A percentile compares a stretch with the other conserved stretches of the same genome.
Conservation (phyloP, 2,888 invertebrate species). For the Leucophenga maculata region DNA sequence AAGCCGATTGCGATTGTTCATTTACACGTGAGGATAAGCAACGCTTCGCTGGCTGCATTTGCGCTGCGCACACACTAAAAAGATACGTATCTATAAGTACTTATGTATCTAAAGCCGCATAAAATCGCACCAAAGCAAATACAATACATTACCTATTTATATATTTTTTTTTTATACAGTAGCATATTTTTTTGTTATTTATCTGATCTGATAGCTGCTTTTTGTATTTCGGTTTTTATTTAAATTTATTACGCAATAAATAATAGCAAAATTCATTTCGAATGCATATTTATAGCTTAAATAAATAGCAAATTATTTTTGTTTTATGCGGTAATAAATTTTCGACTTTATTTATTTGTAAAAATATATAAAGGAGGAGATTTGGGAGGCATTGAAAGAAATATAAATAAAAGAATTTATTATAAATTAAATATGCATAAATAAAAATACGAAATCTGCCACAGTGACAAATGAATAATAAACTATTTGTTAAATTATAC, state of each 20-base stretch:
- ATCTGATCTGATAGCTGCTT: background rate
- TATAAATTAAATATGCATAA: slow-evolving; percentile 60
- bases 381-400: no score
- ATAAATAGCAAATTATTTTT: slow-evolving; percentile 59
- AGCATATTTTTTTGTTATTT: background rate
- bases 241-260: slow-evolving; percentile 25
- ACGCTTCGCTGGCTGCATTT: slow-evolving; percentile 45
- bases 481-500: slow-evolving; percentile 39
- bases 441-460: slow-evolving; percentile 43
- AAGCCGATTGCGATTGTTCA: slow-evolving; percentile 53
- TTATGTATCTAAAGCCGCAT: background rate
- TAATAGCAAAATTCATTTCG: slow-evolving; percentile 52
- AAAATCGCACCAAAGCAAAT: background rate
- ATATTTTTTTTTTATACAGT: background rate
- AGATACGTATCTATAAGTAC: background rate
- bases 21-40: slow-evolving; percentile 53
- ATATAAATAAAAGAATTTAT: slow-evolving; percentile 26
- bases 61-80: background rate
- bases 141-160: no score
- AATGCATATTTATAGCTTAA: slow-evolving; percentile 63
- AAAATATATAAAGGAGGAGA: slow-evolving; percentile 17
- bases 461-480: slow-evolving; percentile 39
- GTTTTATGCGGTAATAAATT: slow-evolving; percentile 56
- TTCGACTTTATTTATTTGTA: slow-evolving; percentile 58
- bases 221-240: slow-evolving; percentile 4